These are phyloP conservation scores for Myotis myotis DNA, from an alignment of 2,797 vertebrate genomes.

Conservation along the genomic window DNA sequence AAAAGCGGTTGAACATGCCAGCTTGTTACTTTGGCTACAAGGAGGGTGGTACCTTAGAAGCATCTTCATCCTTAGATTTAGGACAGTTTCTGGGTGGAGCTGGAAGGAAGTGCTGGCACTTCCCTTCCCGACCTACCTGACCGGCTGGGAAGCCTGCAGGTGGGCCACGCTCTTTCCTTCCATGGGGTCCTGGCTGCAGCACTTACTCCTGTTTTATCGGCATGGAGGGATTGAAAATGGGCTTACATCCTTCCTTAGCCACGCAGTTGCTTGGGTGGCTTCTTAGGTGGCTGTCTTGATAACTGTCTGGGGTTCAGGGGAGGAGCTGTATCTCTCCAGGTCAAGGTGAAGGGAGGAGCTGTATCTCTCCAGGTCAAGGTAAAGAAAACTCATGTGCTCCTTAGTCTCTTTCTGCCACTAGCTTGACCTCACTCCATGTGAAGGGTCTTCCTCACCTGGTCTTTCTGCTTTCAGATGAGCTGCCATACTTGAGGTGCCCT, in stretches of 20 bases:
- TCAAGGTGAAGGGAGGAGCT: background rate
- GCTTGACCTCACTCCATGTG: background rate
- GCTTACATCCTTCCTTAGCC: background rate
- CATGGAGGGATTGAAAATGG: background rate
- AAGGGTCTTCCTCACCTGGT: background rate
- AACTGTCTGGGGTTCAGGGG: background rate
- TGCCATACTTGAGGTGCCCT: slow-evolving; percentile 95
- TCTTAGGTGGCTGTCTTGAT: background rate
- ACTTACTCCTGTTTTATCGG: background rate
- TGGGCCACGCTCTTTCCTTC: background rate
- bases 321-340: background rate
- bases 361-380: background rate
- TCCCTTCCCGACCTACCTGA: background rate
- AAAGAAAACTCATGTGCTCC: background rate
- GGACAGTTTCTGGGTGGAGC: background rate
- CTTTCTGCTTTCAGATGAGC: slow-evolving; percentile 88
- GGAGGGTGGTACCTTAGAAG: background rate
- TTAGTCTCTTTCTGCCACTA: background rate
- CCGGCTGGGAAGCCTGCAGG: background rate
- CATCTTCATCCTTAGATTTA: background rate
- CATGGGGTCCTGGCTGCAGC: background rate
- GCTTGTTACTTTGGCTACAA: background rate
- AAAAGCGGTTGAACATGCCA: background rate
- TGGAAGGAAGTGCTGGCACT: background rate
- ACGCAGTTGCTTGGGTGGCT: background rate